phyloP scores from a whole-genome alignment of 2,888 invertebrate species.

The Drosophila neutralis region DNA sequence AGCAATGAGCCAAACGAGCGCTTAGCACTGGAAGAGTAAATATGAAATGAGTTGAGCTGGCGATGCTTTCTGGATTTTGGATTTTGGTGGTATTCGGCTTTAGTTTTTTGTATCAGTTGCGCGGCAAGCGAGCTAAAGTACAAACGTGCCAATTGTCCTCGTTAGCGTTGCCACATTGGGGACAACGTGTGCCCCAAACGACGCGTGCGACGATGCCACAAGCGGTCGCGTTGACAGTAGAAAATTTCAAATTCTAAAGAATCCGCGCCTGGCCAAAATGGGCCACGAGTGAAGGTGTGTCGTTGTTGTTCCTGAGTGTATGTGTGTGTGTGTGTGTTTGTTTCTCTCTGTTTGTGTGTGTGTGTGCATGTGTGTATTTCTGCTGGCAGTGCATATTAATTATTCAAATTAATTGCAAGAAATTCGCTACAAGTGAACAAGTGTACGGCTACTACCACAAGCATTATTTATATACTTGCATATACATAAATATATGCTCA shows the following conservation, averaged over 20 bases:
- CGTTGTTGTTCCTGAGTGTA: slow-evolving; percentile 27
- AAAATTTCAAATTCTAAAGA: slow-evolving; percentile 68
- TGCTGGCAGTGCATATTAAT: slow-evolving; percentile 67
- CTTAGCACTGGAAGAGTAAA: slow-evolving; percentile 24
- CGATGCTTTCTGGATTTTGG: slow-evolving; percentile 41
- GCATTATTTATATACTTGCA: slow-evolving; percentile 22
- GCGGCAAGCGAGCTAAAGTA: slow-evolving; percentile 68
- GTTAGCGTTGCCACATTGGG: slow-evolving; percentile 32
- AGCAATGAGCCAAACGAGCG: slow-evolving; percentile 24
- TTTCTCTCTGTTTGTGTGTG: slow-evolving; percentile 3
- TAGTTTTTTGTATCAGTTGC: slow-evolving; percentile 61
- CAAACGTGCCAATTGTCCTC: slow-evolving; percentile 72
- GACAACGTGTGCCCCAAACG: slow-evolving; percentile 47
- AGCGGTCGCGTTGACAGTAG: slow-evolving; percentile 53
- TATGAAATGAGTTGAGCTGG: slow-evolving; percentile 36
- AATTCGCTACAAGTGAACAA: slow-evolving; percentile 55
- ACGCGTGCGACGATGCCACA: slow-evolving; percentile 54
- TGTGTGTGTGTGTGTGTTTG: slow-evolving; percentile 5
- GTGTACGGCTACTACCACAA: slow-evolving; percentile 3
- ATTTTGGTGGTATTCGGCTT: slow-evolving; percentile 39
- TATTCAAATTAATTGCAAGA: slow-evolving; percentile 75
- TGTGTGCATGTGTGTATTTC: slow-evolving; percentile 32
- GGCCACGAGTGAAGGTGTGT: slow-evolving; percentile 76
- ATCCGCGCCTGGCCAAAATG: slow-evolving; percentile 66
- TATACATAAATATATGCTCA: slow-evolving; percentile 2